A percentile compares a stretch with the other conserved stretches of the same genome.
Evolutionary conservation across 1,140 invertebrate genomes (phyloP).

Genomic region (Heliconius melpomene): DNA sequence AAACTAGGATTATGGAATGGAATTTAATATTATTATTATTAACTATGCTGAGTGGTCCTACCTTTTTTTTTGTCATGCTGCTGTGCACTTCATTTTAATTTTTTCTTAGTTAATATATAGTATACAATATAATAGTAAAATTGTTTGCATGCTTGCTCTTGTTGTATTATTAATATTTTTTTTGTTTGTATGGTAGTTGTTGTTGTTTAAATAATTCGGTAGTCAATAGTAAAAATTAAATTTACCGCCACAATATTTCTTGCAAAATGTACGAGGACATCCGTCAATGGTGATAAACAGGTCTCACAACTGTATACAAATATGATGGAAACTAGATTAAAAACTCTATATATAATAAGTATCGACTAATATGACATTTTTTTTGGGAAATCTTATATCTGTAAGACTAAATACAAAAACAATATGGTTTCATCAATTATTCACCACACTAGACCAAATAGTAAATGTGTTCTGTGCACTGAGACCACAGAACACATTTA

Average conservation of each 20-base stretch:
- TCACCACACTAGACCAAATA: constrained; percentile 48
- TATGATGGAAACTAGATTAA: constrained; percentile 23
- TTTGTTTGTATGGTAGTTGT: no score
- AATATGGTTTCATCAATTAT: constrained; percentile 43
- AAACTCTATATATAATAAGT: constrained; percentile 25
- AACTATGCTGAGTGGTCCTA: no score
- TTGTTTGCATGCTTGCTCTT: no score
- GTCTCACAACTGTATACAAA: constrained; percentile 45
- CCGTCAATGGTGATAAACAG: constrained; percentile 79
- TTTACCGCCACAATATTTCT: constrained; percentile 76
- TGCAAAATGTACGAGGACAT: constrained; percentile 77
- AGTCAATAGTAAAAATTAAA: constrained; percentile 64
- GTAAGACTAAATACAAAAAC: constrained; percentile 34
- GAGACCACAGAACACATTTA: no score
- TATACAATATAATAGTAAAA: no score
- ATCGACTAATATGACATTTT: not conserved
- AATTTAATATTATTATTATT: no score
- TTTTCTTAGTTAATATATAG: no score
- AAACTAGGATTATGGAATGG: no score
- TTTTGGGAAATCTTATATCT: constrained; percentile 11
- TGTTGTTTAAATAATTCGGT: constrained; percentile 39
- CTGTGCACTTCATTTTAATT: no score
- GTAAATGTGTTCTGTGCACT: no score
- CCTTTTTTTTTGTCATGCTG: no score
- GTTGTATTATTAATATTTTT: no score